These are phyloP conservation scores for Piliocolobus tephrosceles DNA, from an alignment of 2,113 vertebrate genomes.

Conservation along the genomic window DNA sequence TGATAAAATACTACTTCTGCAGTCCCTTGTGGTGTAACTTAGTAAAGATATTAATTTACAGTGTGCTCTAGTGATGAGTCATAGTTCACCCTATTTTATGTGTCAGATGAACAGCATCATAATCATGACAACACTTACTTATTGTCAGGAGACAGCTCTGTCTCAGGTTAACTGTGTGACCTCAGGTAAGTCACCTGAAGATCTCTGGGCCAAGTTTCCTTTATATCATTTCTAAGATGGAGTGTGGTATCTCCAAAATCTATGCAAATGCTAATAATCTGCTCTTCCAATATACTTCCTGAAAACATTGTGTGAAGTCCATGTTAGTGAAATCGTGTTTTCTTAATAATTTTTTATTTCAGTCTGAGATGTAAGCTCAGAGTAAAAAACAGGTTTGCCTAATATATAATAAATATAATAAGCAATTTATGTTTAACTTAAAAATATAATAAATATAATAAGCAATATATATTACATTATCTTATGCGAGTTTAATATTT, in stretches of 20 bases:
- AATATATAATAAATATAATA: background rate
- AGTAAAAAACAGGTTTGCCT: background rate
- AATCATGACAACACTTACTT: background rate
- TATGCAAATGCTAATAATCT: background rate
- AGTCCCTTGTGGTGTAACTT: background rate
- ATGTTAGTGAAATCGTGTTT: background rate
- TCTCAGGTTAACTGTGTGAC: background rate
- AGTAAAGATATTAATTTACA: background rate
- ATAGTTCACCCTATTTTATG: background rate
- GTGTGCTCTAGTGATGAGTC: background rate
- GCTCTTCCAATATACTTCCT: background rate
- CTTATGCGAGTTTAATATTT: constrained; percentile 4
- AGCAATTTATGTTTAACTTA: background rate
- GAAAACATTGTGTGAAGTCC: background rate
- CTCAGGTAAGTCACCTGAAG: background rate
- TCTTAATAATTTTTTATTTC: background rate
- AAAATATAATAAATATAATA: background rate
- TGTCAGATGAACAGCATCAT: background rate
- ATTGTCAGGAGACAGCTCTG: background rate
- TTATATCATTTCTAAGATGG: background rate
- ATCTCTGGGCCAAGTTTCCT: background rate
- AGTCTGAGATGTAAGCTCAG: background rate
- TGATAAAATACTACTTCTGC: background rate
- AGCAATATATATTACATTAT: background rate
- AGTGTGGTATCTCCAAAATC: background rate